Conservation (phyloP, 2,888 invertebrate genomes). For the Empis stercorea region DNA sequence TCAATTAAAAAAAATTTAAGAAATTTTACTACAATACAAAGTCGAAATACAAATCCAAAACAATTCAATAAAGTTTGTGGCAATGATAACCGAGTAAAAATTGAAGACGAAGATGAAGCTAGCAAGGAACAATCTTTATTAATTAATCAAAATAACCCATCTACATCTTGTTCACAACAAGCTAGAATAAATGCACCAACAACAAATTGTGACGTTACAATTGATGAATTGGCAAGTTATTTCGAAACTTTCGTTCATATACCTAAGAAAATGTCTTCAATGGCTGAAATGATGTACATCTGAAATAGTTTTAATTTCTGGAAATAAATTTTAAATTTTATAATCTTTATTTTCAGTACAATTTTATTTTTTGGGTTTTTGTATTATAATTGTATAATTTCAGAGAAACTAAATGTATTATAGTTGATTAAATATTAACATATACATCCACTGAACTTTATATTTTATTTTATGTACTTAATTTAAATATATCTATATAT, state of each 20-base stretch:
- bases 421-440: too few relatives aligned
- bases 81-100: constrained; percentile 4
- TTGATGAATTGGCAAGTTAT: constrained; percentile 89
- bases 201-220: constrained; percentile 65
- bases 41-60: constrained; percentile 10
- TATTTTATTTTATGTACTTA: too few relatives aligned
- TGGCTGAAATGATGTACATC: constrained; percentile 99
- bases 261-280: constrained; percentile 93
- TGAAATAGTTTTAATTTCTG: constrained; percentile 32
- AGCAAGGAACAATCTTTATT: background rate
- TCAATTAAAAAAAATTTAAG: constrained; percentile 14
- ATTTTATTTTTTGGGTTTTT: too few relatives aligned
- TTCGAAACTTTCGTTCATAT: constrained; percentile 93
- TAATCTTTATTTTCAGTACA: too few relatives aligned
- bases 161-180: constrained; percentile 62
- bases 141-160: constrained; percentile 10
- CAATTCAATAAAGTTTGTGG: constrained; percentile 1
- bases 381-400: too few relatives aligned
- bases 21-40: constrained; percentile 20
- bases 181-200: constrained; percentile 41
- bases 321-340: too few relatives aligned
- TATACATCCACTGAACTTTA: too few relatives aligned
- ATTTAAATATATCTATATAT: too few relatives aligned
- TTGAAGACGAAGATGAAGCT: background rate
- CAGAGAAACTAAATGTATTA: too few relatives aligned